phyloP scores from a whole-genome alignment of 2,888 invertebrate species.

The Dendrolimus houi region DNA sequence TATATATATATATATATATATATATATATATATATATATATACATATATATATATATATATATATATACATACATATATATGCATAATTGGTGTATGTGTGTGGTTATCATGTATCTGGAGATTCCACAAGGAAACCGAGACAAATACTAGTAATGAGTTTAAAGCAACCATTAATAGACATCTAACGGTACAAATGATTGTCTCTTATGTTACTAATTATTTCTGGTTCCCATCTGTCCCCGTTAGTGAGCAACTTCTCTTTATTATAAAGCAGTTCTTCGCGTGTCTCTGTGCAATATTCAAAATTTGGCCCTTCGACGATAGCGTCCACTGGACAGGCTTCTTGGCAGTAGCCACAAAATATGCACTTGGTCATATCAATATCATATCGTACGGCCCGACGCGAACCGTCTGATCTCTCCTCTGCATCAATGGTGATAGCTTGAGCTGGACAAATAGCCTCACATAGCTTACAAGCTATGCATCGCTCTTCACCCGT shows the following conservation, averaged over 20 bases:
- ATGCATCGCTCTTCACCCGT: slow-evolving; percentile 99
- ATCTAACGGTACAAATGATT: slow-evolving; percentile 53
- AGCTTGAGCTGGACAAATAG: slow-evolving; percentile 98
- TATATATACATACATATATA: no score
- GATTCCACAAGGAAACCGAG: no score
- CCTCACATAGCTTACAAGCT: slow-evolving; percentile 99
- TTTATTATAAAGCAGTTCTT: slow-evolving; percentile 98
- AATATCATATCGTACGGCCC: slow-evolving; percentile 98
- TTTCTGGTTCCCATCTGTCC: slow-evolving; percentile 99
- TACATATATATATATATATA: no score
- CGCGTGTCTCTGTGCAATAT: slow-evolving; percentile 97
- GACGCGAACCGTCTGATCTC: slow-evolving; percentile 93
- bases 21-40: no score
- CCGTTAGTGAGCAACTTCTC: slow-evolving; percentile 97
- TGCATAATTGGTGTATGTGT: no score
- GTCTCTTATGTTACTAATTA: slow-evolving; percentile 89
- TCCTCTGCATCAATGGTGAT: slow-evolving; percentile 99
- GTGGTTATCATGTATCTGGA: no score
- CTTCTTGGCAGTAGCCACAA: slow-evolving; percentile 99
- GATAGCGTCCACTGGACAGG: slow-evolving; percentile 98
- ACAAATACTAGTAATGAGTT: no score
- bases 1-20: no score
- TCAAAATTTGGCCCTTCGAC: slow-evolving; percentile 99
- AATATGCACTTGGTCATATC: slow-evolving; percentile 99
- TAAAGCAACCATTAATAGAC: background rate